Evolutionary conservation across 2,113 vertebrate species (phyloP), one percentile per base, ranked within the genome.

Genomic region (Trinectes maculatus): DNA sequence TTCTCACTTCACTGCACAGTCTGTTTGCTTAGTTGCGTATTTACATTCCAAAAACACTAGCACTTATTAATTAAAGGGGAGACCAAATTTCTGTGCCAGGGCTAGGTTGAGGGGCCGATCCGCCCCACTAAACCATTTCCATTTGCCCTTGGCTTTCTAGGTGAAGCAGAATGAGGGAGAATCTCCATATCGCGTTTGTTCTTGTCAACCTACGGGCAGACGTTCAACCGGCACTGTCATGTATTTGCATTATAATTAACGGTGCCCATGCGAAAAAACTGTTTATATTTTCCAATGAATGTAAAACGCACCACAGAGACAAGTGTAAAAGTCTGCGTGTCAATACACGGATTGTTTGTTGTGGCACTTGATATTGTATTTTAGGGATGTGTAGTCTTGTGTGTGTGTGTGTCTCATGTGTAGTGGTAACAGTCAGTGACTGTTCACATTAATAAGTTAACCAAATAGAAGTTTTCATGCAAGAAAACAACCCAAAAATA

Each of bases 221-320:
- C 52, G 40, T 63, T 84, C 65, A 78, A 79, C 49, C 59, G 33
- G 64, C 16, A 6, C 83, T 71, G 79, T 87, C 82, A 84, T 83
- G 86, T 77, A 88, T 91, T 91, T 91, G 83, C 86, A 90, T 90
- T 71, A 65, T 84, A 92, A 91, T 90, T 85, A 77, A 51, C 74
- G 51, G 52, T 65, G 62, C 54, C 51, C 65, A 62, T 55, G 83
- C 53, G 42, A 71, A 40, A 85, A n/a, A 88, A 26, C 67, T 29
- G 44, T 62, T 79, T 69, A 16, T 63, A 37, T 72, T 80, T 75
- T 57, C 51, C 58, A 53, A 29, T 29, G 47, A 53, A 60, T 64
- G 47, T 64, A 54, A 82, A 87, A 77, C 63, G 52, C 49, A 65
- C 53, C 52, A 43, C 29, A 25, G 67, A 79, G 51, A 72, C 16